Evolutionary conservation across 1,140 invertebrate genomes (phyloP).

Genomic region (Stegodyphus dumicola): DNA sequence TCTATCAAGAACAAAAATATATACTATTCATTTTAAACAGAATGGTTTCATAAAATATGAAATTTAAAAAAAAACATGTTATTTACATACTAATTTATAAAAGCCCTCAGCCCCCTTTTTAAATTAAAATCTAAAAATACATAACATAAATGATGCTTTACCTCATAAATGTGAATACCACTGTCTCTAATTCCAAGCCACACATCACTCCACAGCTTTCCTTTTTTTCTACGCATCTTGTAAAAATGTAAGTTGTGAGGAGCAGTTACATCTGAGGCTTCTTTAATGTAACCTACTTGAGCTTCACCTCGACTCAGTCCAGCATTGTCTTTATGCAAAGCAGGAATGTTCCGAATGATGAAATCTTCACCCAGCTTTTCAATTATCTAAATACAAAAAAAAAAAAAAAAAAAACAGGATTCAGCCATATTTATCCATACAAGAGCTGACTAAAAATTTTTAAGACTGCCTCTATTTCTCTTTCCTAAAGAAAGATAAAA

Average conservation of each 20-base stretch:
- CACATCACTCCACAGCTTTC: constrained; percentile 75
- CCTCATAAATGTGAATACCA: constrained; percentile 60
- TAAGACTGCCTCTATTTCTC: too few species aligned
- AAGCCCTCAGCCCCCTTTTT: too few species aligned
- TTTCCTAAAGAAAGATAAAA: too few species aligned
- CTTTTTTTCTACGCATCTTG: constrained; percentile 83
- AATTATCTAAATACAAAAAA: constrained; percentile 67
- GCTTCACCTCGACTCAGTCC: constrained; percentile 81
- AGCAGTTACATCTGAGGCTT: constrained; percentile 85
- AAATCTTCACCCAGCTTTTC: constrained; percentile 74
- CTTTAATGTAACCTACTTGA: constrained; percentile 86
- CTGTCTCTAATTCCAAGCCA: constrained; percentile 85
- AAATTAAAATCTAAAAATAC: too few species aligned
- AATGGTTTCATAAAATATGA: too few species aligned
- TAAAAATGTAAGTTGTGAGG: constrained; percentile 94
- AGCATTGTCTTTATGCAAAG: constrained; percentile 79
- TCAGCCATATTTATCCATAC: neutral
- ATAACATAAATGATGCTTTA: neutral
- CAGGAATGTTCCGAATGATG: constrained; percentile 73
- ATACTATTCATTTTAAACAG: too few species aligned
- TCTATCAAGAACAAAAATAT: too few species aligned
- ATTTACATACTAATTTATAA: too few species aligned
- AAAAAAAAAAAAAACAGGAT: neutral
- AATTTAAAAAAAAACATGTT: too few species aligned
- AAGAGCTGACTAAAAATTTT: too few species aligned